Conservation (phyloP, 2,797 vertebrate species). For the Coregonus ussuriensis region DNA sequence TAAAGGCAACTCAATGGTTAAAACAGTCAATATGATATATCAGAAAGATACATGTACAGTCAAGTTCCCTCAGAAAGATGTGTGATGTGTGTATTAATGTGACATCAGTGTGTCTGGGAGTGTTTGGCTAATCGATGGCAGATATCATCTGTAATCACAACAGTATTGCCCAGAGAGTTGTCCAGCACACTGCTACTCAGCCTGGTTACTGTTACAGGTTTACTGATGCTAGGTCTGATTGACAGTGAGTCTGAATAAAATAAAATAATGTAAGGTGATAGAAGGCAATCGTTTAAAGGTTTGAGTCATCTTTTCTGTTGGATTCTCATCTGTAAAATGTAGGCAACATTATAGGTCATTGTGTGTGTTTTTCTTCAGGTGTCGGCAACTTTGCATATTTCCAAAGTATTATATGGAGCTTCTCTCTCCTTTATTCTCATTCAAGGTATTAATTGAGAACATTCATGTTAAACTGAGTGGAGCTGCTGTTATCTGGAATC, state of each 20-base stretch:
- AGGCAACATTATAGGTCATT: background rate
- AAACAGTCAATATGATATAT: background rate
- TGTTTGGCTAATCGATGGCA: conserved; percentile 39
- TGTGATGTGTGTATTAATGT: background rate
- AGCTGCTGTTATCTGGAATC: conserved; percentile 13
- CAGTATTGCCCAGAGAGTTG: conserved; percentile 12
- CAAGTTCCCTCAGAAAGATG: background rate
- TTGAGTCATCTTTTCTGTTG: background rate
- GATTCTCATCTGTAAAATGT: background rate
- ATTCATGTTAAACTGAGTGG: background rate
- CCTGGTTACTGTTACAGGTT: background rate
- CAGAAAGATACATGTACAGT: background rate
- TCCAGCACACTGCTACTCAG: background rate
- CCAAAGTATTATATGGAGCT: background rate
- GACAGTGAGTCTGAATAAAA: background rate
- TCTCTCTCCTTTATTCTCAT: background rate
- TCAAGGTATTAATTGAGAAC: background rate
- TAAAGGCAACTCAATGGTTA: background rate
- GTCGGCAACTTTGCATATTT: background rate
- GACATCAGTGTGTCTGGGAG: conserved; percentile 2
- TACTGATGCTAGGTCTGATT: background rate
- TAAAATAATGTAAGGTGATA: background rate
- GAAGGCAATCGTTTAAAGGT: background rate
- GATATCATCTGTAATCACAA: conserved; percentile 35
- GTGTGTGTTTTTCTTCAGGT: background rate